Evolutionary conservation across 2,113 vertebrate genomes (phyloP).

Genomic region (Reinhardtius hippoglossoides): DNA sequence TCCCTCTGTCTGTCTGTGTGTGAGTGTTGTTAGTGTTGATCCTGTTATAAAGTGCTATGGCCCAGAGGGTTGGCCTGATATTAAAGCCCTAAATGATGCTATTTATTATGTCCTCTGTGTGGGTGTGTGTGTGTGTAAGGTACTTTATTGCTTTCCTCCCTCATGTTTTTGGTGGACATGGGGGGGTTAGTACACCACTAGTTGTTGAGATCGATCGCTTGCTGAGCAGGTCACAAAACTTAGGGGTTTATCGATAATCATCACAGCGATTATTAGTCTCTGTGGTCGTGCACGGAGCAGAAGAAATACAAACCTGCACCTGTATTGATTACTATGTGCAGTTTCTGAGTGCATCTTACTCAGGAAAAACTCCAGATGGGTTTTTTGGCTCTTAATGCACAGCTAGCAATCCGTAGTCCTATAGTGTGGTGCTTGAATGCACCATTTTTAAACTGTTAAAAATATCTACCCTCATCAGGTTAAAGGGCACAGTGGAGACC

Average conservation of each 20-base stretch:
- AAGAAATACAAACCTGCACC: conserved; percentile 5
- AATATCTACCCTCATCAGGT: background rate
- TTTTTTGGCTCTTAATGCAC: conserved; percentile 4
- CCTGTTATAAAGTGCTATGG: conserved; percentile 81
- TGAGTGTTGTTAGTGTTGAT: conserved; percentile 80
- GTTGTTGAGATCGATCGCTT: conserved; percentile 86
- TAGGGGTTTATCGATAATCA: conserved; percentile 92
- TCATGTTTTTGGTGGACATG: conserved; percentile 67
- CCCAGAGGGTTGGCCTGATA: conserved; percentile 85
- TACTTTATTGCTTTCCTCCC: conserved; percentile 88
- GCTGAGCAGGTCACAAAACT: conserved; percentile 72
- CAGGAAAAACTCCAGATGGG: conserved; percentile 28
- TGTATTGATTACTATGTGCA: background rate
- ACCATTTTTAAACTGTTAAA: background rate
- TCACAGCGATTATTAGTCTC: conserved; percentile 86
- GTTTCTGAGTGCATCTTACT: conserved; percentile 5
- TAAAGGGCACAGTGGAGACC: background rate
- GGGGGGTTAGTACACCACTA: conserved; percentile 40
- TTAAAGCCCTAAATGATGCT: conserved; percentile 88
- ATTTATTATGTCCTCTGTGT: conserved; percentile 84
- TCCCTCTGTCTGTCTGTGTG: conserved; percentile 15
- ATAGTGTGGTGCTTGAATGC: background rate
- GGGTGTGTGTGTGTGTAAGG: conserved; percentile 48
- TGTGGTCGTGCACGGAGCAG: conserved; percentile 59
- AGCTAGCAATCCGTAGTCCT: background rate